These are phyloP conservation scores for Leptobrachium ailaonicum DNA, from an alignment of 2,113 vertebrate genomes.

Conservation along the genomic window DNA sequence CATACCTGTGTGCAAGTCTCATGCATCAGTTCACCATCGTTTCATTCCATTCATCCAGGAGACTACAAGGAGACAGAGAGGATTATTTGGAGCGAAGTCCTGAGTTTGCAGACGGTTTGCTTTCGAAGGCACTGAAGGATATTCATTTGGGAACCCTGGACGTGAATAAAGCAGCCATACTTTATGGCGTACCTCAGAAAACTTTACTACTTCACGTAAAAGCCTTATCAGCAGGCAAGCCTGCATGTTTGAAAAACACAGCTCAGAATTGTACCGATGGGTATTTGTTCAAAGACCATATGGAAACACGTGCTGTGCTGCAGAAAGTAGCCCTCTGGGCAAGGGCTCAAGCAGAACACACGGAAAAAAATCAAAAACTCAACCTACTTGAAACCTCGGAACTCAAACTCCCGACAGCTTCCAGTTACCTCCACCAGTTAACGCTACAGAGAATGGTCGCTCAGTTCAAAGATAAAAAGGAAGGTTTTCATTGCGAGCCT, in stretches of 20 bases:
- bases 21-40: conserved; percentile 93
- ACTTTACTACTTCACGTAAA: conserved; percentile 92
- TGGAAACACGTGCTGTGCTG: conserved; percentile 88
- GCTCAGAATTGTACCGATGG: conserved; percentile 81
- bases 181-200: conserved; percentile 98
- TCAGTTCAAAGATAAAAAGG: conserved; percentile 84
- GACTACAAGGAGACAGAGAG: conserved; percentile 91
- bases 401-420: conserved; percentile 87
- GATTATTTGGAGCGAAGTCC: conserved; percentile 98
- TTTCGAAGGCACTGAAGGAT: conserved; percentile 99
- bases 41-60: conserved; percentile 99
- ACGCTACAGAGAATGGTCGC: conserved; percentile 89
- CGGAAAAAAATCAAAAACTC: conserved; percentile 77
- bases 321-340: conserved; percentile 95
- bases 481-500: conserved; percentile 75
- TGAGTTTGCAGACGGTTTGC: conserved; percentile 98
- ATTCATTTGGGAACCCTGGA: conserved; percentile 97
- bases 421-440: conserved; percentile 92
- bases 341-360: conserved; percentile 84
- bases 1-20: conserved; percentile 92
- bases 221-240: conserved; percentile 83
- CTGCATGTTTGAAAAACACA: conserved; percentile 79
- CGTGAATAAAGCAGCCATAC: conserved; percentile 95
- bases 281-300: conserved; percentile 81
- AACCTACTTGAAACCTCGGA: conserved; percentile 82